Conservation (phyloP, 2,113 vertebrate species). For the Callipepla squamata region DNA sequence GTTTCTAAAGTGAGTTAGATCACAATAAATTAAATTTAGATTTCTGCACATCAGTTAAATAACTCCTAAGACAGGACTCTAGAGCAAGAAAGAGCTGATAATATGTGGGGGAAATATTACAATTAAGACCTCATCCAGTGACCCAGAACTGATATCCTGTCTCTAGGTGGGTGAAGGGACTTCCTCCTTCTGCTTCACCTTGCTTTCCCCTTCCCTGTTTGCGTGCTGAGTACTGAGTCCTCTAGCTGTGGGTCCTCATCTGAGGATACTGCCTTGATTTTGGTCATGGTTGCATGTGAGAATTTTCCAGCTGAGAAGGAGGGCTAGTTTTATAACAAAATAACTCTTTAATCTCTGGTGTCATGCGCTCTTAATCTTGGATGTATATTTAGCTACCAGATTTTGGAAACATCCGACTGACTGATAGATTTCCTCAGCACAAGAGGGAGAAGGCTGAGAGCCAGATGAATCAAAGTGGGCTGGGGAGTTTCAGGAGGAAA, state of each 20-base stretch:
- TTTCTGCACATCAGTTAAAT: slow-evolving; percentile 82
- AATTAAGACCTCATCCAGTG: slow-evolving; percentile 78
- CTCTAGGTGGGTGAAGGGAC: slow-evolving; percentile 33
- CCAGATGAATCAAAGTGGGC: not conserved
- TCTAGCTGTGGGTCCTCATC: not conserved
- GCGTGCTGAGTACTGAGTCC: not conserved
- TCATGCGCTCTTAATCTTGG: not conserved
- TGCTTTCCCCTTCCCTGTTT: not conserved
- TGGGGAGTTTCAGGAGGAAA: not conserved
- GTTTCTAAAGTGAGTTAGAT: slow-evolving; percentile 82
- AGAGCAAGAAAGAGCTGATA: slow-evolving; percentile 74
- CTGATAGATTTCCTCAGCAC: not conserved
- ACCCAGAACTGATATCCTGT: slow-evolving; percentile 69
- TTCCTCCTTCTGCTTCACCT: not conserved
- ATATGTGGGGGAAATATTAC: slow-evolving; percentile 71
- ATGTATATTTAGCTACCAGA: not conserved
- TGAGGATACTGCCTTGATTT: not conserved
- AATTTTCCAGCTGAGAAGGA: not conserved
- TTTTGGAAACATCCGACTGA: not conserved
- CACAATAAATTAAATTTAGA: slow-evolving; percentile 85
- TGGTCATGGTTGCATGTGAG: not conserved
- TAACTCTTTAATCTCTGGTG: not conserved
- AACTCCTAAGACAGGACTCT: slow-evolving; percentile 79
- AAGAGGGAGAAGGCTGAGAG: not conserved
- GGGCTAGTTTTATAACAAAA: not conserved